These are phyloP conservation scores for Pammene fasciana DNA, from an alignment of 2,888 invertebrate genomes.

Conservation along the genomic window DNA sequence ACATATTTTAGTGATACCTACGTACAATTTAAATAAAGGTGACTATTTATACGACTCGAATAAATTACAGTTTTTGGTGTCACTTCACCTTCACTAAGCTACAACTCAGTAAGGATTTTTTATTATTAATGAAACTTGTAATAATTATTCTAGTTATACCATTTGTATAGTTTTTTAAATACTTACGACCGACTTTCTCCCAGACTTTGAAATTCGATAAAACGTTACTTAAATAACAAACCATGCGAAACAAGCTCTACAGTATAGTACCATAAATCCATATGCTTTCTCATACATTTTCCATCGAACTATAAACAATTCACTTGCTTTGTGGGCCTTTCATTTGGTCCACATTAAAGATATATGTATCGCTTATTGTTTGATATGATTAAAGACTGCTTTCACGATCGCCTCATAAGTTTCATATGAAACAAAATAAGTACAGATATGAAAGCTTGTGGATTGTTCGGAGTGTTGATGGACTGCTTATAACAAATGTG, in stretches of 20 bases:
- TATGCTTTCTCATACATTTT: slow-evolving; percentile 46
- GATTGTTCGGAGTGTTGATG: slow-evolving; percentile 24
- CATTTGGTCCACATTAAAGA: slow-evolving; percentile 46
- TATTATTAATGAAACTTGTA: too few relatives aligned
- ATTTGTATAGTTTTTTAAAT: too few relatives aligned
- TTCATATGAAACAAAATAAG: slow-evolving; percentile 33
- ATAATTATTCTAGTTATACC: too few relatives aligned
- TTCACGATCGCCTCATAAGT: slow-evolving; percentile 41
- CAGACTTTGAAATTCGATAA: slow-evolving; percentile 22
- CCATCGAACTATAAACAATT: slow-evolving; percentile 48
- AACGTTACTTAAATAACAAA: slow-evolving; percentile 46
- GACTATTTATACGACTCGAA: too few relatives aligned
- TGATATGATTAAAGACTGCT: slow-evolving; percentile 46
- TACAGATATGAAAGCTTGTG: slow-evolving; percentile 25
- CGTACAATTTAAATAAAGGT: too few relatives aligned
- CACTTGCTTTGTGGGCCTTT: slow-evolving; percentile 46
- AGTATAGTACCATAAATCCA: slow-evolving; percentile 43
- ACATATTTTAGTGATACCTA: too few relatives aligned
- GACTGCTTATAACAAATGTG: slow-evolving; percentile 14
- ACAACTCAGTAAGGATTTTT: too few relatives aligned
- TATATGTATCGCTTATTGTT: slow-evolving; percentile 43
- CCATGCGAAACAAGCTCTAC: slow-evolving; percentile 46
- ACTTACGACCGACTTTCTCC: neutral
- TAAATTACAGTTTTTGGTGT: too few relatives aligned
- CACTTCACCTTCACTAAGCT: too few relatives aligned